Conservation (phyloP, 2,888 invertebrate species). For the Scotopteryx bipunctaria region DNA sequence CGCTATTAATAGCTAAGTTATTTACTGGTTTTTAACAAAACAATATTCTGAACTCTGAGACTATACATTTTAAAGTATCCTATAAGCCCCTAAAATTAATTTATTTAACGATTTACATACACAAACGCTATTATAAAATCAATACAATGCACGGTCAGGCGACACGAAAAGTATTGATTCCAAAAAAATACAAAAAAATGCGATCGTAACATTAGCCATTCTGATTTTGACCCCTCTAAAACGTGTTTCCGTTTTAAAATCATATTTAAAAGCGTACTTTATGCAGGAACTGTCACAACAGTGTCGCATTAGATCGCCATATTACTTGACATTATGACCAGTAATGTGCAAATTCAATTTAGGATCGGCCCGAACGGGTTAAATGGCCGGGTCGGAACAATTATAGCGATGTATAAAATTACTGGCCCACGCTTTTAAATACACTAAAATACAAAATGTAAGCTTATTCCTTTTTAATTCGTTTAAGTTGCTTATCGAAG, state of each 20-base stretch:
- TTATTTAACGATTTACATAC: constrained; percentile 21
- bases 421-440: constrained; percentile 28
- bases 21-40: too few relatives aligned
- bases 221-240: constrained; percentile 27
- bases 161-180: constrained; percentile 19
- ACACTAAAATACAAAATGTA: constrained; percentile 21
- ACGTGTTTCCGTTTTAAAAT: constrained; percentile 39
- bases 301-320: constrained; percentile 28
- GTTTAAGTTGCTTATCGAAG: constrained; percentile 17
- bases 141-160: constrained; percentile 19
- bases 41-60: too few relatives aligned
- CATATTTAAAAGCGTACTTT: constrained; percentile 32
- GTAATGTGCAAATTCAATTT: constrained; percentile 41
- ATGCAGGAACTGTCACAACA: constrained; percentile 33
- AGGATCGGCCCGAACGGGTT: constrained; percentile 33
- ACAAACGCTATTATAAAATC: constrained; percentile 25
- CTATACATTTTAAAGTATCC: neutral
- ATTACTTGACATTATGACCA: constrained; percentile 30
- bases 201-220: constrained; percentile 8
- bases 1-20: neutral
- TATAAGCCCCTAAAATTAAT: constrained; percentile 4
- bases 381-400: constrained; percentile 36
- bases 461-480: constrained; percentile 31
- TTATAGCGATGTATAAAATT: constrained; percentile 33
- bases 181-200: constrained; percentile 12